Base-by-base conservation (phyloP, 1,140 invertebrate genomes). In the Magallana angulata region DNA sequence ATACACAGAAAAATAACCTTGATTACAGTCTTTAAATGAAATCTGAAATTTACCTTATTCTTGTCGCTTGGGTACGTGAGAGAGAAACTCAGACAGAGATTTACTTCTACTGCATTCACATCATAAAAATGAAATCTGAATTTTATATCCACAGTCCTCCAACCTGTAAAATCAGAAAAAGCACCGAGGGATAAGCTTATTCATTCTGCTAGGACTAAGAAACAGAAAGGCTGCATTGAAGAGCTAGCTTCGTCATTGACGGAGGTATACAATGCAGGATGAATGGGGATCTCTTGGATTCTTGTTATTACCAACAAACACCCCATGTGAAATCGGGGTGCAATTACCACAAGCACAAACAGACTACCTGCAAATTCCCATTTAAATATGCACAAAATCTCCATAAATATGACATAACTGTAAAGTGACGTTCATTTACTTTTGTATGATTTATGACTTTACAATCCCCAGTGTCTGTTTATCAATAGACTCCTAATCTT, bases 211-310 rank as follows among this genome's bases (percentile, higher is more conserved):
- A 11, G 18, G 68, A 24, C 68, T 71, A 71, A 18, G 12, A 30
- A 71, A 71, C 18, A 71, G 68, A 71, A 71, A 71, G 68, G 36
- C 68, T 24, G 68, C 68, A 71, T 71, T 71, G 68, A 71, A 6
- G 8, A 11, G 18, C 11, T 8, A 36, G 8, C 68, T 12, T 8
- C 7, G 24, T 18, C 68, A 71, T 71, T 71, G 18, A 71, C 7
- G 12, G 36, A 7, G 9, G 68, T 11, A 18, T 36, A 30, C 68
- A 76, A 76, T 76, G 18, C 68, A 76, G 2, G 68, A 71, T 71
- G 68, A 71, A 71, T 71, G 18, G 68, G 30, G 8, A 71, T 71
- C 68, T 8, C 68, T 30, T 30, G 36, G 11, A 12, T 71, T 30
- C 36, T 71, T 18, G 24, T 24, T 9, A 36, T 9, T 30, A 71